Evolutionary conservation across 1,140 invertebrate species (phyloP).

Genomic region (Bathynomus jamesi): DNA sequence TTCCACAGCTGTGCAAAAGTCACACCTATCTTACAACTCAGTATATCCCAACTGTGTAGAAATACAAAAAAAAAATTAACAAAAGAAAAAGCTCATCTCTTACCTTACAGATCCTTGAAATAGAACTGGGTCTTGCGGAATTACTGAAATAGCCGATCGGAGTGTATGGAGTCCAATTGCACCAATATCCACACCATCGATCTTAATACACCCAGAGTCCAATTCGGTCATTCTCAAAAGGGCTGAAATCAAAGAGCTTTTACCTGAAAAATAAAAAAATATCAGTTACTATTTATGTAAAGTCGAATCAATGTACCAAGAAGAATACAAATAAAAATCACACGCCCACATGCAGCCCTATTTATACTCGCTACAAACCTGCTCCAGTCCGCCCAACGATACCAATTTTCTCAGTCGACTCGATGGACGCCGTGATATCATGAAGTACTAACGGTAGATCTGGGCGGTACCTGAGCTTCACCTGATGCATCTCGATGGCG

Average conservation of each 20-base stretch:
- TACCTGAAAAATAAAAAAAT: constrained; percentile 37
- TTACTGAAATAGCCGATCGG: constrained; percentile 43
- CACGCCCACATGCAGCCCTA: not conserved
- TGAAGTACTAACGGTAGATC: constrained; percentile 45
- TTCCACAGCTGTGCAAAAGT: too few species aligned
- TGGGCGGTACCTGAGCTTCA: constrained; percentile 44
- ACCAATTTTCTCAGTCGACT: constrained; percentile 47
- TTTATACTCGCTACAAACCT: constrained; percentile 8
- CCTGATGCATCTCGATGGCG: constrained; percentile 42
- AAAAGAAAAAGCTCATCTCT: constrained; percentile 15
- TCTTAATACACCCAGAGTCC: constrained; percentile 39
- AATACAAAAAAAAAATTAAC: constrained; percentile 14
- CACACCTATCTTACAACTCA: too few species aligned
- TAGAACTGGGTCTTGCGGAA: constrained; percentile 47
- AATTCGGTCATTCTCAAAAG: constrained; percentile 41
- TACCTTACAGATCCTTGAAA: constrained; percentile 51
- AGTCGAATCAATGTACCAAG: too few species aligned
- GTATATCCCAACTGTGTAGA: constrained; percentile 3
- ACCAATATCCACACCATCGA: constrained; percentile 43
- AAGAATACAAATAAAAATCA: not conserved
- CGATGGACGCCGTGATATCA: constrained; percentile 44
- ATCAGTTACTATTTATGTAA: not conserved
- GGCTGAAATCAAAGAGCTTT: constrained; percentile 41
- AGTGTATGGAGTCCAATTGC: constrained; percentile 46
- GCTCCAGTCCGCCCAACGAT: constrained; percentile 50